Evolutionary conservation across 2,113 vertebrate species (phyloP), one percentile per base, ranked within the genome.

Genomic region (Peucedramus taeniatus): DNA sequence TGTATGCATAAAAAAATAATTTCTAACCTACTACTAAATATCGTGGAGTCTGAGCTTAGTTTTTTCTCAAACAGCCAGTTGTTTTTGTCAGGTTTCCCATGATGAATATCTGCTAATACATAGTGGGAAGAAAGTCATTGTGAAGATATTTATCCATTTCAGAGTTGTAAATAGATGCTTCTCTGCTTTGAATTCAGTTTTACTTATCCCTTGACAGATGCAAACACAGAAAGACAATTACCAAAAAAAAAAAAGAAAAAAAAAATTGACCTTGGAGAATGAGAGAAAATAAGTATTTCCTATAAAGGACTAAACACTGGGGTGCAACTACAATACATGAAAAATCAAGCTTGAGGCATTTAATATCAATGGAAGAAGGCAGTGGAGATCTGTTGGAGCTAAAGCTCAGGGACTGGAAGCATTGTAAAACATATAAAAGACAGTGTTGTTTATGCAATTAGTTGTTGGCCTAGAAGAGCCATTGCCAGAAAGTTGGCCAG

Each of bases 161-260:
- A 79, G 78, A 90, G 70, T 91, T 94, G 64, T 51, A 79, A 97
- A 93, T 87, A 94, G 82, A 94, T 90, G 92, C 61, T 11, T 87
- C 40, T 71, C 51, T 87, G 78, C 47, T 94, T 89, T 93, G 70
- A 91, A 82, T 93, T 95, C 63, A 31, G 49, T 78, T 94, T 93
- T 94, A 91, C 44, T 37, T 4, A 93, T 94, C 87, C 84, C 65
- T 60, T 91, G 47, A 72, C 56, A 87, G 79, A 92, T 90, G 31
- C 18, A 93, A 92, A 74, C 27, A 12, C 37, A 93, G 45, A 64
- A 91, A 72, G 19, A 49, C 9, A 76, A 33, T 45, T 76, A 57
- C 6, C 4, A 61, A 27, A 39, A 39, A 54, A 86, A 30, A 63
- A 44, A 75, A 21, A 51, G 59, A 78, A 72, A 31, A 69, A 20